Base-by-base conservation (phyloP, 2,113 vertebrate species). In the Heptranchias perlo region DNA sequence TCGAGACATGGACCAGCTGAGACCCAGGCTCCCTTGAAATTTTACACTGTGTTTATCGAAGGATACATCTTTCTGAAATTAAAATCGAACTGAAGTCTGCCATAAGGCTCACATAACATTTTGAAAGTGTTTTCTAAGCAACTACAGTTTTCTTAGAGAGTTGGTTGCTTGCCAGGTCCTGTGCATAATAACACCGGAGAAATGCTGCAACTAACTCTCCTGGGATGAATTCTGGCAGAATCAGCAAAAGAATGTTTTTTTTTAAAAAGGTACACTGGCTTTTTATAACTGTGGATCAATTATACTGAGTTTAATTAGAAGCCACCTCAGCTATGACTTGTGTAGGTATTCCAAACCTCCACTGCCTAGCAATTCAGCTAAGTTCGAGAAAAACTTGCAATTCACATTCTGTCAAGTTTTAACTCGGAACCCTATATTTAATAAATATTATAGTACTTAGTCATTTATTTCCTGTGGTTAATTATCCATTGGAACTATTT, bases 371-470 rank as follows among this genome's bases (percentile, higher is more conserved):
- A 39, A 62, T 93, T 93, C 89, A 93, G 18, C 21, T 21, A 64
- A 39, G 61, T 93, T 62, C 39, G 89, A 92, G 54, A 93, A 18
- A 93, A 62, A 10, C 35, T 62, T 64, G 2, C 61, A 39, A 93
- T 93, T 54, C 35, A 39, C n/a, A 39, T 62, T 93, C 86, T 89
- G 86, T 54, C 52, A 58, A 31, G 87, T 4, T 93, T 93, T 64
- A 61, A 93, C 7, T 61, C 89, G 1, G 1, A 52, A n/a, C 16
- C 35, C 31, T 44, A 10, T 62, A 92, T 93, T 62, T 93, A 93
- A 93, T 62, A 93, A 93, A 93, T 93, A 61, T 92, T 61, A 61
- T 3, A 93, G 58, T 62, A 93, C 61, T 21, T 93, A 58, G 87
- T 58, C 52, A n/a, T 91, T 58, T 91, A 87, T 58, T 89, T 92